Evolutionary conservation across 2,113 vertebrate species (phyloP).

Genomic region (Antechinus flavipes): DNA sequence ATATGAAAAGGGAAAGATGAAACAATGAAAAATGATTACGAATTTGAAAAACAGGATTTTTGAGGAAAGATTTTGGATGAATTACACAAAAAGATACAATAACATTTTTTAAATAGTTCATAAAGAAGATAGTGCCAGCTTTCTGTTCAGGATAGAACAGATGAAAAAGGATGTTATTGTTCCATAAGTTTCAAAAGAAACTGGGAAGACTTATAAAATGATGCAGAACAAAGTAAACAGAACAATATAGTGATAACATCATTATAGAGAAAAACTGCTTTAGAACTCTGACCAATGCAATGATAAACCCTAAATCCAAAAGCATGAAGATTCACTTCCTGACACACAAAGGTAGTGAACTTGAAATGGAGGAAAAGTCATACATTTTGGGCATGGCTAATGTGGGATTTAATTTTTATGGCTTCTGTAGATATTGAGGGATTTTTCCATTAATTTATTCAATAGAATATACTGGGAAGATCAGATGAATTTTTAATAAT

Average conservation of each 20-base stretch:
- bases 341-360: not conserved
- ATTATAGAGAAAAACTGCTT: not conserved
- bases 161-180: not conserved
- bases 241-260: not conserved
- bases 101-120: not conserved
- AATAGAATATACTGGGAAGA: not conserved
- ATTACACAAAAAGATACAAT: not conserved
- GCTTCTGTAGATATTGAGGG: not conserved
- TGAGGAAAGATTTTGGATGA: conserved; percentile 15
- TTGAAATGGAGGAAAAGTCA: not conserved
- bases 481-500: not conserved
- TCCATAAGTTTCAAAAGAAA: not conserved
- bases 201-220: not conserved
- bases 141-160: not conserved
- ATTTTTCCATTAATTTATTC: not conserved
- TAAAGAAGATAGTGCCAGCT: not conserved
- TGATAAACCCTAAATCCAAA: not conserved
- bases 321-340: not conserved
- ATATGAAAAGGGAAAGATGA: not conserved
- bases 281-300: not conserved
- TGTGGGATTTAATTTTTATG: not conserved
- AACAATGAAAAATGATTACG: not conserved
- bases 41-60: conserved; percentile 21
- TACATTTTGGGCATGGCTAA: not conserved
- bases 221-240: not conserved